phyloP scores from a whole-genome alignment of 2,888 invertebrate genomes.

The Elegia similella region DNA sequence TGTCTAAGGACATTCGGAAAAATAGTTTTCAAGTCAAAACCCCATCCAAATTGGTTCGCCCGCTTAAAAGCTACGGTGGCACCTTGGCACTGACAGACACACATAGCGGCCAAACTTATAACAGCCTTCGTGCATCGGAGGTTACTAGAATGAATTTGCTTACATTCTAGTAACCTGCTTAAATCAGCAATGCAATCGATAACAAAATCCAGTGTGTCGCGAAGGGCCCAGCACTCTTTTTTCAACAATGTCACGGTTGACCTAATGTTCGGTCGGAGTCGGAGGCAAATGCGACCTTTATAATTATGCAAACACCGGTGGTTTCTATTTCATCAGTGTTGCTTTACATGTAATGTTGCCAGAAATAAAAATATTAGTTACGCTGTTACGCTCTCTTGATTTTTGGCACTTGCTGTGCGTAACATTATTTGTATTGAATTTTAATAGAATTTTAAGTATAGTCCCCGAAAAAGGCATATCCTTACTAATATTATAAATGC shows the following conservation, averaged over 20 bases:
- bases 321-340: constrained; percentile 10
- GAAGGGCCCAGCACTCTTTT: neutral
- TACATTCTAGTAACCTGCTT: no score
- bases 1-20: no score
- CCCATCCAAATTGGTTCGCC: no score
- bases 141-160: neutral
- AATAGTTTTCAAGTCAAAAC: no score
- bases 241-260: neutral
- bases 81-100: no score
- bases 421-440: neutral
- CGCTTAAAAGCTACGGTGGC: no score
- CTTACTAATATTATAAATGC: no score
- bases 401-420: neutral
- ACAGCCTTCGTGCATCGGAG: no score
- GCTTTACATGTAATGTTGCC: neutral
- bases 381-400: constrained; percentile 15
- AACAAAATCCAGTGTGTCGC: neutral
- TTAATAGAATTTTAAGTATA: no score
- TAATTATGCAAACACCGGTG: constrained; percentile 3
- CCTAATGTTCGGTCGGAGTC: neutral
- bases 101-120: no score
- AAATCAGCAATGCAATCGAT: neutral
- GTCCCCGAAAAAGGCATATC: no score
- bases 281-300: constrained; percentile 4
- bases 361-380: constrained; percentile 8